Conservation (phyloP, 2,888 invertebrate species). For the Philonicus albiceps region DNA sequence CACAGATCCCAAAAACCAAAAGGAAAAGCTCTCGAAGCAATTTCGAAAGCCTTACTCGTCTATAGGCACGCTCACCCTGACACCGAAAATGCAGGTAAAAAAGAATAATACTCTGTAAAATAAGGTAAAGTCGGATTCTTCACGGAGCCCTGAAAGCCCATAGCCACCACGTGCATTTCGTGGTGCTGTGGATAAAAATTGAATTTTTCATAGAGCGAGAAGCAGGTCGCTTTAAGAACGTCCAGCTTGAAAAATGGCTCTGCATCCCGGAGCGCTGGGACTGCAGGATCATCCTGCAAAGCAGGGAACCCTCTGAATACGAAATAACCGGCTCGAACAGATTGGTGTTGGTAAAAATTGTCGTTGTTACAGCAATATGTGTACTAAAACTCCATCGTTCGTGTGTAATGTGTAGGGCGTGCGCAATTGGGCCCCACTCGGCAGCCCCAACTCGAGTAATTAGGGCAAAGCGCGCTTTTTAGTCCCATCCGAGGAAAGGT, state of each 20-base stretch:
- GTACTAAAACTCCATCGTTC: neutral
- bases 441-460: neutral
- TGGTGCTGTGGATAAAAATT: neutral
- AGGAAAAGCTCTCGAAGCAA: conserved; percentile 2
- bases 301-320: conserved; percentile 3
- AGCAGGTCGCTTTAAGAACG: neutral
- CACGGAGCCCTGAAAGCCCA: neutral
- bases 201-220: neutral
- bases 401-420: conserved; percentile 16
- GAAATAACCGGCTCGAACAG: neutral
- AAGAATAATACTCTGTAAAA: neutral
- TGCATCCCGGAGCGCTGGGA: neutral
- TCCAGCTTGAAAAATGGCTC: neutral
- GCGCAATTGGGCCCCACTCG: neutral
- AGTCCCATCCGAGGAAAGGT: neutral
- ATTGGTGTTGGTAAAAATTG: neutral
- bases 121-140: neutral
- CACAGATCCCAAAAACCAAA: neutral
- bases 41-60: neutral
- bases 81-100: neutral
- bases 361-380: neutral
- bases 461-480: conserved; percentile 25
- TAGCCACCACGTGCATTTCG: neutral
- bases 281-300: neutral
- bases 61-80: neutral